Percentiles rank a stretch among this genome's conserved stretches.
phyloP scores from a whole-genome alignment of 2,888 invertebrate genomes.

The Netelia inedita region DNA sequence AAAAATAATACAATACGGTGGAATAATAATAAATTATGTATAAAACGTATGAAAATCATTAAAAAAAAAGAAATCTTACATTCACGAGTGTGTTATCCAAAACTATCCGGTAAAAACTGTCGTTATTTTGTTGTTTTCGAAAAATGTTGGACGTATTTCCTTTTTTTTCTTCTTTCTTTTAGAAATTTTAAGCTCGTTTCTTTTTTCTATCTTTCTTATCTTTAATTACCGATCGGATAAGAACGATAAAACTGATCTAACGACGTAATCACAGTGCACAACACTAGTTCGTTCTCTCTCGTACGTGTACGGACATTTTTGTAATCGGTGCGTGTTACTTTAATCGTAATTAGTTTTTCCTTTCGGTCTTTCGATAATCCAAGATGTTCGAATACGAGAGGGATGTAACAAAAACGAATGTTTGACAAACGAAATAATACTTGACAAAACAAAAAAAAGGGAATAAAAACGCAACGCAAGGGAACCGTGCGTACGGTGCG shows the following conservation, averaged over 20 bases:
- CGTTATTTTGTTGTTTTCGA: not conserved
- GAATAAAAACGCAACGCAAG: conserved; percentile 67
- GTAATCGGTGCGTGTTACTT: too few species aligned
- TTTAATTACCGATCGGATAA: not conserved
- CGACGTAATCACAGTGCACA: conserved; percentile 28
- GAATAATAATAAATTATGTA: not conserved
- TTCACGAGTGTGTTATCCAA: conserved; percentile 57
- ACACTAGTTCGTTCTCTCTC: not conserved
- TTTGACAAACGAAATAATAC: not conserved
- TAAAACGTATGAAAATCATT: not conserved
- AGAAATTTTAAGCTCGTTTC: not conserved
- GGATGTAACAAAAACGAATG: conserved; percentile 13
- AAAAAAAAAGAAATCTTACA: conserved; percentile 34
- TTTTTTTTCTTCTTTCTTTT: too few species aligned
- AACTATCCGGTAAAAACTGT: conserved; percentile 32
- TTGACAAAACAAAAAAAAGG: conserved; percentile 9
- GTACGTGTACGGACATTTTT: conserved; percentile 8
- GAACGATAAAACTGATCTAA: not conserved
- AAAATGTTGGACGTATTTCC: too few species aligned
- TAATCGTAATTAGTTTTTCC: not conserved
- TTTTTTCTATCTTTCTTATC: not conserved
- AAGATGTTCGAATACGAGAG: not conserved
- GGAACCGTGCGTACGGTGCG: conserved; percentile 79
- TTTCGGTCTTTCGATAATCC: conserved; percentile 5
- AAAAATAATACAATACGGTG: not conserved